Evolutionary conservation across 1,140 invertebrate genomes (phyloP).

Genomic region (Cotesia vestalis): DNA sequence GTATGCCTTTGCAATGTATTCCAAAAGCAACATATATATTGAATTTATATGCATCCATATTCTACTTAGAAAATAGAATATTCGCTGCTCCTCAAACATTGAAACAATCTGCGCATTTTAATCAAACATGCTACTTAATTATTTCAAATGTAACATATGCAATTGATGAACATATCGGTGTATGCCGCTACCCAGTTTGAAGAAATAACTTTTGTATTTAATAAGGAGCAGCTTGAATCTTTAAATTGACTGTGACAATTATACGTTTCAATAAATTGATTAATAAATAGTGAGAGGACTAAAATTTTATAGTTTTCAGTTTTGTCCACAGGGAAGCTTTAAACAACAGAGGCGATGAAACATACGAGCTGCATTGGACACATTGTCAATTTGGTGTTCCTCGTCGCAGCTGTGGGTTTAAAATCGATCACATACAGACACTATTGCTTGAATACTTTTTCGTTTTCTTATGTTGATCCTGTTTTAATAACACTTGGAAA

Average conservation of each 20-base stretch:
- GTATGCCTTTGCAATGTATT: conserved; percentile 32
- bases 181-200: too few species aligned
- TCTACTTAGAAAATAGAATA: too few species aligned
- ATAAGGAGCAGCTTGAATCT: too few species aligned
- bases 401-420: conserved; percentile 54
- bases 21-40: background rate
- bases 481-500: conserved; percentile 15
- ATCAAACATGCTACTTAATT: background rate
- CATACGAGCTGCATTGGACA: conserved; percentile 58
- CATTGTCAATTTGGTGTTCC: conserved; percentile 60
- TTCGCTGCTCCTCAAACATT: too few species aligned
- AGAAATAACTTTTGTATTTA: too few species aligned
- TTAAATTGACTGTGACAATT: background rate
- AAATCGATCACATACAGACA: conserved; percentile 58
- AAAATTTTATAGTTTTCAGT: conserved; percentile 11
- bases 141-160: too few species aligned
- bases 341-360: conserved; percentile 48
- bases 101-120: too few species aligned
- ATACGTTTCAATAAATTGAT: background rate
- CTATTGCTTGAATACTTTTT: conserved; percentile 42
- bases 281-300: conserved; percentile 14
- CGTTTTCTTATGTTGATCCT: conserved; percentile 26
- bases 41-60: background rate
- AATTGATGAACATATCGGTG: too few species aligned
- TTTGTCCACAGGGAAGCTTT: conserved; percentile 52